phyloP scores from a whole-genome alignment of 1,140 invertebrate genomes.

The Drosophila murphyi region DNA sequence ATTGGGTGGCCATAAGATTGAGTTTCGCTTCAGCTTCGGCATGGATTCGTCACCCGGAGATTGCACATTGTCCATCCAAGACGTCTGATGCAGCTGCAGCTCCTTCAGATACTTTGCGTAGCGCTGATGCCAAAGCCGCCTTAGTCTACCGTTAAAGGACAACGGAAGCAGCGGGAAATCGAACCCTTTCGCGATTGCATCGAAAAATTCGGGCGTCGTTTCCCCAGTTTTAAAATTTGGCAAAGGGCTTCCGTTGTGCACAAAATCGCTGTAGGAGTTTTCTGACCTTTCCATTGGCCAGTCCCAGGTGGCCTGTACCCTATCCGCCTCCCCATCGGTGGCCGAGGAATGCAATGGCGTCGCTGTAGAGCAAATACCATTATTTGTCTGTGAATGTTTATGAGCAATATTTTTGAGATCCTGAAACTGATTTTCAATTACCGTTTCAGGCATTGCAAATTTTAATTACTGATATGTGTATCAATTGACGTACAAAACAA shows the following conservation, averaged over 20 bases:
- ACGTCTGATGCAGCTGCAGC: slow-evolving; percentile 49
- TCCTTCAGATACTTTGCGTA: slow-evolving; percentile 41
- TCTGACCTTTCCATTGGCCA: slow-evolving; percentile 11
- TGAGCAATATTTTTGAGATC: slow-evolving; percentile 10
- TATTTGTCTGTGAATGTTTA: slow-evolving; percentile 18
- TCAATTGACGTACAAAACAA: slow-evolving; percentile 6
- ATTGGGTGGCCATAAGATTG: slow-evolving; percentile 23
- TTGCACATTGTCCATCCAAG: slow-evolving; percentile 45
- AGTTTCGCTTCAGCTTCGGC: slow-evolving; percentile 32
- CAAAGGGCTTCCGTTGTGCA: slow-evolving; percentile 61
- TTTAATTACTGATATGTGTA: slow-evolving; percentile 67
- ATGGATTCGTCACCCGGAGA: slow-evolving; percentile 46
- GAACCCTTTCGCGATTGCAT: slow-evolving; percentile 8
- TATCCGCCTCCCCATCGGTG: slow-evolving; percentile 6
- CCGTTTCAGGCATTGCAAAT: slow-evolving; percentile 52
- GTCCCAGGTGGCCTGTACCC: slow-evolving; percentile 19
- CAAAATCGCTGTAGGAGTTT: slow-evolving; percentile 15
- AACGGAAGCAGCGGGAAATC: slow-evolving; percentile 59
- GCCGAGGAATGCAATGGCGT: slow-evolving; percentile 53
- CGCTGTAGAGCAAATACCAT: slow-evolving; percentile 19
- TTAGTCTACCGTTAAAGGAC: slow-evolving; percentile 12
- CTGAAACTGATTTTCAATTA: slow-evolving; percentile 67
- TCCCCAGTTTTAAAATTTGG: slow-evolving; percentile 54
- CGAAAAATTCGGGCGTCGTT: slow-evolving; percentile 53
- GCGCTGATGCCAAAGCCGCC: slow-evolving; percentile 24